These are phyloP conservation scores for Meiosimyza platycephala DNA, from an alignment of 2,888 invertebrate species.

Conservation along the genomic window DNA sequence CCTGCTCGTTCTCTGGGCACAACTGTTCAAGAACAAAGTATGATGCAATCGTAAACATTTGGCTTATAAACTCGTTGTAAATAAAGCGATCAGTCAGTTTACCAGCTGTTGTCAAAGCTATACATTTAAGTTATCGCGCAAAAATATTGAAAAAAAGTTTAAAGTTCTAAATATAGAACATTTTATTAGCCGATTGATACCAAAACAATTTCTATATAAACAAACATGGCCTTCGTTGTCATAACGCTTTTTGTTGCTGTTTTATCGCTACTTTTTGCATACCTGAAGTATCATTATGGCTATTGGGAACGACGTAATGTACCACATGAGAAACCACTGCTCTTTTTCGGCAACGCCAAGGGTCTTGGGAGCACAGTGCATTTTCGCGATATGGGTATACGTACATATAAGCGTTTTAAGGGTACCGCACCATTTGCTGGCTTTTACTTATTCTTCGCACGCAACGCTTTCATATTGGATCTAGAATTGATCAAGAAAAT, in stretches of 20 bases:
- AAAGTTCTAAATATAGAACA: too few relatives aligned
- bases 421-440: slow-evolving; percentile 53
- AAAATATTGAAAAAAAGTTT: too few relatives aligned
- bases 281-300: slow-evolving; percentile 37
- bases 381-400: slow-evolving; percentile 46
- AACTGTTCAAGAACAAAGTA: too few relatives aligned
- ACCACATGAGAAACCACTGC: slow-evolving; percentile 46
- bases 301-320: slow-evolving; percentile 54
- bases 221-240: not conserved
- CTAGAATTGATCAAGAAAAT: slow-evolving; percentile 52
- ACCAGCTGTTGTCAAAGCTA: too few relatives aligned
- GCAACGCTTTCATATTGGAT: slow-evolving; percentile 47
- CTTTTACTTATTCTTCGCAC: slow-evolving; percentile 46
- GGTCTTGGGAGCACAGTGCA: slow-evolving; percentile 49
- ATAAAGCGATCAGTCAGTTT: too few relatives aligned
- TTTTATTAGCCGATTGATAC: too few relatives aligned
- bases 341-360: slow-evolving; percentile 51
- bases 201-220: not conserved
- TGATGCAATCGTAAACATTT: too few relatives aligned
- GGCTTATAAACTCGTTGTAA: too few relatives aligned
- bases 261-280: not conserved
- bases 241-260: not conserved
- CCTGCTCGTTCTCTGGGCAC: too few relatives aligned
- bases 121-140: too few relatives aligned
- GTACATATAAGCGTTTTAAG: slow-evolving; percentile 38